These are phyloP conservation scores for Fukomys damarensis DNA, from an alignment of 2,113 vertebrate genomes.

Conservation along the genomic window DNA sequence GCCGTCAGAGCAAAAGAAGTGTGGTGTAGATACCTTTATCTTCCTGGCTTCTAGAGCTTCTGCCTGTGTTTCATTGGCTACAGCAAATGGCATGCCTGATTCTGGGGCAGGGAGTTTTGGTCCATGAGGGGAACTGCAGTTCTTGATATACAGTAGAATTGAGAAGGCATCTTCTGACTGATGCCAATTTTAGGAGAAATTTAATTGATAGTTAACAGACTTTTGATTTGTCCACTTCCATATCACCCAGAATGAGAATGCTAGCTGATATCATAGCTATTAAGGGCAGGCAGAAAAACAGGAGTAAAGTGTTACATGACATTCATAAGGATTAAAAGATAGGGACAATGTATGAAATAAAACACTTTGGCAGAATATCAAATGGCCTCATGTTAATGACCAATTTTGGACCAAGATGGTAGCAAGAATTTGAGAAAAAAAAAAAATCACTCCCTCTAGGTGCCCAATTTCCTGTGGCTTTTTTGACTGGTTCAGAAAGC, in stretches of 20 bases:
- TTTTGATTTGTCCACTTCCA: background rate
- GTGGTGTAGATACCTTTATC: background rate
- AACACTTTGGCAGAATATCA: background rate
- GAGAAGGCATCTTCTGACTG: background rate
- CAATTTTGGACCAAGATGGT: background rate
- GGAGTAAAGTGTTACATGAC: background rate
- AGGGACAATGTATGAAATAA: no score
- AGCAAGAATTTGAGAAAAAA: background rate
- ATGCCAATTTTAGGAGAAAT: background rate
- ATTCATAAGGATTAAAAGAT: background rate
- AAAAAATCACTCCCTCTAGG: background rate
- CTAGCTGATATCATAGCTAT: background rate
- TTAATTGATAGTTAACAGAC: background rate
- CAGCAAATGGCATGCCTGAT: accelerated
- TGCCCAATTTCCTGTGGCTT: no score
- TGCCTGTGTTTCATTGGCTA: background rate
- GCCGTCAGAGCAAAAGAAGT: no score
- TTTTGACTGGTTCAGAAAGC: background rate
- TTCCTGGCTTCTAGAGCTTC: background rate
- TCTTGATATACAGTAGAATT: no score
- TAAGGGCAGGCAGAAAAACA: background rate
- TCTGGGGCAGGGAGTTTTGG: background rate
- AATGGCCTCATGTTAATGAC: background rate
- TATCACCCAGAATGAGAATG: background rate
- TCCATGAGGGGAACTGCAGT: background rate